Evolutionary conservation across 2,797 vertebrate species (phyloP).

Genomic region (Epinephelus malabaricus): DNA sequence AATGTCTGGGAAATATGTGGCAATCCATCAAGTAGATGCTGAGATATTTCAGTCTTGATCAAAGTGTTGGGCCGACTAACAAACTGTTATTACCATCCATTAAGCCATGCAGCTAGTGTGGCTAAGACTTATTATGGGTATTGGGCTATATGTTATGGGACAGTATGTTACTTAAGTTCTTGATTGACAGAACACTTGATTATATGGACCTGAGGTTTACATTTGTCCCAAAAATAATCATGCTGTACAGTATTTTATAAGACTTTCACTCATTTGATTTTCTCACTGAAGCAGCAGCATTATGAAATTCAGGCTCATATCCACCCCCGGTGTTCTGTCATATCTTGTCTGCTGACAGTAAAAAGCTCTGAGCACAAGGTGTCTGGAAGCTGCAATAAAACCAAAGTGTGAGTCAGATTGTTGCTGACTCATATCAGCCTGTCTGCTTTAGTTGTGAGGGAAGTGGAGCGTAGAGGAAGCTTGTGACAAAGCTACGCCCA

Average conservation of each 20-base stretch:
- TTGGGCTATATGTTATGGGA: neutral
- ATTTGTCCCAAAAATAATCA: neutral
- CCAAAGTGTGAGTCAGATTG: conserved; percentile 59
- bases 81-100: neutral
- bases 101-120: neutral
- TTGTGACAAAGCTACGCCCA: conserved; percentile 65
- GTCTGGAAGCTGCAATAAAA: conserved; percentile 67
- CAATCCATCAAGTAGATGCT: neutral
- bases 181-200: neutral
- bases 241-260: neutral
- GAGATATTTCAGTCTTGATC: neutral
- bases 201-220: neutral
- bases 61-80: neutral
- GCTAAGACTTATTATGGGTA: neutral
- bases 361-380: conserved; percentile 47
- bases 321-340: conserved; percentile 20
- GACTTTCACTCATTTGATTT: conserved; percentile 4
- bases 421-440: conserved; percentile 76
- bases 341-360: conserved; percentile 50
- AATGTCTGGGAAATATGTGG: neutral
- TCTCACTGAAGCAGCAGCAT: neutral
- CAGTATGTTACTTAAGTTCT: neutral
- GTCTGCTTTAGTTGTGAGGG: conserved; percentile 67
- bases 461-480: conserved; percentile 73
- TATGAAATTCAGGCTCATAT: conserved; percentile 16